phyloP scores from a whole-genome alignment of 2,113 vertebrate genomes.

The Phyllostomus hastatus region DNA sequence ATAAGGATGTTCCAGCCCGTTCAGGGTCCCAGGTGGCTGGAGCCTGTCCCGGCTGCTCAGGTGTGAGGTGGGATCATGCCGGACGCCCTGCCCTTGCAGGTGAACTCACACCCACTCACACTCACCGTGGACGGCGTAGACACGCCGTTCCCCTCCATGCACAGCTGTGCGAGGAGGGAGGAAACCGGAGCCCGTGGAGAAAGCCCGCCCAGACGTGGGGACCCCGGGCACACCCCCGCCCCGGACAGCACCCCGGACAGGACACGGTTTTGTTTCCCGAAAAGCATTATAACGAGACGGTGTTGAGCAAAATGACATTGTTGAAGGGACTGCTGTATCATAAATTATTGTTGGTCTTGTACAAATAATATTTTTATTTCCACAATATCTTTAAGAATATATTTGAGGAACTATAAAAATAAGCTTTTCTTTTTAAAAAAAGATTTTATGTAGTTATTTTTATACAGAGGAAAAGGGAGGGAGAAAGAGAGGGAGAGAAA shows the following conservation, averaged over 20 bases:
- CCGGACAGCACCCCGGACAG: not conserved
- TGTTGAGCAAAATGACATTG: not conserved
- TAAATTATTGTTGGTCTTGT: not conserved
- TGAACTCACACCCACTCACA: not conserved
- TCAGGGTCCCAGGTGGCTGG: not conserved
- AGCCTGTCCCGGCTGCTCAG: not conserved
- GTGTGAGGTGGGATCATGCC: not conserved
- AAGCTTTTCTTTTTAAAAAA: not conserved
- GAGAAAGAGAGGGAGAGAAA: too few species aligned
- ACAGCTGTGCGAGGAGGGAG: not conserved
- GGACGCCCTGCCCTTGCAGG: not conserved
- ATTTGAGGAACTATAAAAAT: not conserved
- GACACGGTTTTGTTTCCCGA: too few species aligned
- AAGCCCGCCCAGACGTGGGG: not conserved
- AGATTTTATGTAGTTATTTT: too few species aligned
- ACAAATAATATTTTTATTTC: not conserved
- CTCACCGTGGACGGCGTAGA: not conserved
- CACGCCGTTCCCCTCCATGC: not conserved
- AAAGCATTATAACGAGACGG: not conserved
- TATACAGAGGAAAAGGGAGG: too few species aligned
- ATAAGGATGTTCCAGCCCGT: not conserved
- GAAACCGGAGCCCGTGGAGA: not conserved
- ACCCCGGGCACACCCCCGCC: not conserved
- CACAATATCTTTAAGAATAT: not conserved
- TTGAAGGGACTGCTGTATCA: not conserved